phyloP scores from a whole-genome alignment of 2,888 invertebrate species.

The Melangyna quadrimaculata region DNA sequence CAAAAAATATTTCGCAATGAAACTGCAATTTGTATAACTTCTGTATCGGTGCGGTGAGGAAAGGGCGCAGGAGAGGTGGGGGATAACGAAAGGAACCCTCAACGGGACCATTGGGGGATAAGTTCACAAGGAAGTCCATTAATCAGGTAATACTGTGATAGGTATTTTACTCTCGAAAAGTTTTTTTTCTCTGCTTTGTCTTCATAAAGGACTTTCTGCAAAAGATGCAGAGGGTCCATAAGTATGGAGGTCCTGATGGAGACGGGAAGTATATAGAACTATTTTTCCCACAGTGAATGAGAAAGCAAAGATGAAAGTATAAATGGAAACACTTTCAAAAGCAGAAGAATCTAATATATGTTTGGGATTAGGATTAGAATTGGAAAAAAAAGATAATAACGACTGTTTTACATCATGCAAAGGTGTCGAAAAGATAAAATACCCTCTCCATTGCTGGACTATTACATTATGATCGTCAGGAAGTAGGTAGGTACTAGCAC shows the following conservation, averaged over 20 bases:
- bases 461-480: background rate
- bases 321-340: constrained; percentile 39
- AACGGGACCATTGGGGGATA: constrained; percentile 12
- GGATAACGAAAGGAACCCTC: background rate
- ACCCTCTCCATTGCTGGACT: background rate
- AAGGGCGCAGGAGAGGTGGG: too few species aligned
- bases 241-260: background rate
- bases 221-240: background rate
- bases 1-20: constrained; percentile 41
- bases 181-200: background rate
- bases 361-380: constrained; percentile 22
- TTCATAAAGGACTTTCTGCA: background rate
- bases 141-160: constrained; percentile 36
- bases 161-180: background rate
- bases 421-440: constrained; percentile 25
- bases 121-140: constrained; percentile 35
- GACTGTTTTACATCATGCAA: background rate
- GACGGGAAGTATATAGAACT: background rate
- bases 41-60: constrained; percentile 13
- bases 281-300: background rate
- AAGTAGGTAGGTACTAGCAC: background rate
- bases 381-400: background rate
- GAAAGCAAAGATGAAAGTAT: constrained; percentile 6
- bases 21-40: constrained; percentile 55
- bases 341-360: constrained; percentile 21